Percentiles rank a stretch among this genome's conserved stretches.
phyloP scores from a whole-genome alignment of 2,797 vertebrate genomes.

The Enteromius anoplus region DNA sequence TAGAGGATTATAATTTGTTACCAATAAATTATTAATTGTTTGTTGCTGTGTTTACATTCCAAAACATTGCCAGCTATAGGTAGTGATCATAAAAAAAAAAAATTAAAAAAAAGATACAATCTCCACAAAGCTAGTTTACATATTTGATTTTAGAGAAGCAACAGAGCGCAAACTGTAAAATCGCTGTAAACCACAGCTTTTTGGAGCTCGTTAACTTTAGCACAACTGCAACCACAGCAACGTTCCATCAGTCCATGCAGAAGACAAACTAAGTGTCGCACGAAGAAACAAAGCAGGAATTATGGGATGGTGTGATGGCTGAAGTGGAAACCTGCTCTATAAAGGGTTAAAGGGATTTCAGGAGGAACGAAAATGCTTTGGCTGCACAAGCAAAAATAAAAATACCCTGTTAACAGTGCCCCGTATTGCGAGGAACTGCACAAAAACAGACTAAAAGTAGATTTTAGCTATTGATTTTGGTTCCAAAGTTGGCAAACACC shows the following conservation, averaged over 20 bases:
- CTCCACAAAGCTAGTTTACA: neutral
- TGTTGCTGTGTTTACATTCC: neutral
- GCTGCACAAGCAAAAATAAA: constrained; percentile 26
- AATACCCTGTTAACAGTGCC: constrained; percentile 35
- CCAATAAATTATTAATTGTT: neutral
- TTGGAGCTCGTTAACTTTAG: no score
- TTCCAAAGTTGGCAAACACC: constrained; percentile 18
- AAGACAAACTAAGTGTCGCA: neutral
- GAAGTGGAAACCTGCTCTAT: constrained; percentile 12
- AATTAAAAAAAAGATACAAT: neutral
- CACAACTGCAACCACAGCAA: neutral
- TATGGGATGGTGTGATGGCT: constrained; percentile 19
- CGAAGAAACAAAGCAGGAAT: constrained; percentile 13
- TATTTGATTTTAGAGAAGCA: neutral
- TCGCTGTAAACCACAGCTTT: neutral
- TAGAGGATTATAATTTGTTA: neutral
- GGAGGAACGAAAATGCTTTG: constrained; percentile 28
- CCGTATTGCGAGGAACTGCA: constrained; percentile 5
- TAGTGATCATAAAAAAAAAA: neutral
- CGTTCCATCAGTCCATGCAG: neutral
- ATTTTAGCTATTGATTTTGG: constrained; percentile 40
- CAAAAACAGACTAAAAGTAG: constrained; percentile 8
- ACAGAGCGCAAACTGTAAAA: neutral
- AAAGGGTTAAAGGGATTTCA: constrained; percentile 33
- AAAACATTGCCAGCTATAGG: neutral